Evolutionary conservation across 2,888 invertebrate genomes (phyloP).

Genomic region (Andrena dorsata): DNA sequence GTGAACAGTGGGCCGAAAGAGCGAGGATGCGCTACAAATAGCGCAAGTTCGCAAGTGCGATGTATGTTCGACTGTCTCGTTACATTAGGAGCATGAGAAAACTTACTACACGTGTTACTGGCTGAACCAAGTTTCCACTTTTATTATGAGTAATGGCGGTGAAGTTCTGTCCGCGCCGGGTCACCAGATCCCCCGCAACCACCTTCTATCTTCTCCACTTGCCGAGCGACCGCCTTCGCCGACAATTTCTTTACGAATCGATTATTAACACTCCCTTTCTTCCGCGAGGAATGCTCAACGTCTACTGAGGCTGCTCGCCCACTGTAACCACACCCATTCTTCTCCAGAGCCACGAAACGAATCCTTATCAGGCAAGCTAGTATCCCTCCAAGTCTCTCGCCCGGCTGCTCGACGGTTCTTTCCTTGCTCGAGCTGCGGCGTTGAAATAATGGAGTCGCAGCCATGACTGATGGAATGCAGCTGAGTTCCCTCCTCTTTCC

Average conservation of each 20-base stretch:
- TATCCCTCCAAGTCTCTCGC: too few species aligned
- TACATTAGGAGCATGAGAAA: background rate
- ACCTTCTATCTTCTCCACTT: background rate
- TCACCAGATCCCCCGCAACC: background rate
- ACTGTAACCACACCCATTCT: too few species aligned
- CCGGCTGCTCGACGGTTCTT: too few species aligned
- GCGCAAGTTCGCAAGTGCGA: conserved; percentile 41
- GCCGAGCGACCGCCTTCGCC: background rate
- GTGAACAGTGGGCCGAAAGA: conserved; percentile 7
- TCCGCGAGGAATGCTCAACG: too few species aligned
- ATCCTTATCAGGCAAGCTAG: too few species aligned
- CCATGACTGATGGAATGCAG: too few species aligned
- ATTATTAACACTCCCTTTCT: background rate
- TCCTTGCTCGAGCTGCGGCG: too few species aligned
- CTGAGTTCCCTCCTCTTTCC: too few species aligned
- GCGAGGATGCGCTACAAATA: conserved; percentile 20
- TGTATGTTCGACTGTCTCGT: conserved; percentile 8
- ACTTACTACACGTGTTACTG: conserved; percentile 11
- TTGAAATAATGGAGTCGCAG: too few species aligned
- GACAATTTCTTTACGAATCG: background rate
- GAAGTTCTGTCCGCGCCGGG: conserved; percentile 12
- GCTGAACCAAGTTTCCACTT: conserved; percentile 23
- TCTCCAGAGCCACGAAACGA: too few species aligned
- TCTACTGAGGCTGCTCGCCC: too few species aligned
- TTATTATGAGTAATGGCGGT: conserved; percentile 45